These are phyloP conservation scores for Pipistrellus pipistrellus DNA, from an alignment of 2,797 vertebrate species.

Conservation along the genomic window DNA sequence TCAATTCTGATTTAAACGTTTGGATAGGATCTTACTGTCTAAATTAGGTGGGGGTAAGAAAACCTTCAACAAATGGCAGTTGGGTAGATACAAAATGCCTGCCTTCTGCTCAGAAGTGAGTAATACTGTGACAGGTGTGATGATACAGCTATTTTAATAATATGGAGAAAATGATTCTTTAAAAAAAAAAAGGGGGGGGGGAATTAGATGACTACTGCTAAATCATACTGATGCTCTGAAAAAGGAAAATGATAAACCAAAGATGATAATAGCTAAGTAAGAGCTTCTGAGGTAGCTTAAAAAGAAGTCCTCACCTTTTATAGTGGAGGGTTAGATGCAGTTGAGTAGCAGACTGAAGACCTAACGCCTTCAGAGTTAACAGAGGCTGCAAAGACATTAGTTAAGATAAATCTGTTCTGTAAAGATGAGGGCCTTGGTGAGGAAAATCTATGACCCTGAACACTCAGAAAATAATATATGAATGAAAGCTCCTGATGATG, in stretches of 20 bases:
- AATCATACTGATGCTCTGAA: background rate
- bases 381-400: background rate
- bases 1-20: background rate
- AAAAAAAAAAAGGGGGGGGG: background rate
- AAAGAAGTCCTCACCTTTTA: background rate
- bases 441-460: background rate
- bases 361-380: background rate
- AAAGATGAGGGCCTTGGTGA: background rate
- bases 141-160: background rate
- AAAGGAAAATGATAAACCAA: background rate
- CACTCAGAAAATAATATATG: background rate
- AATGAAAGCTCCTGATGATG: background rate
- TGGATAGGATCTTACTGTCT: background rate
- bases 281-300: background rate
- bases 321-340: background rate
- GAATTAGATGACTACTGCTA: background rate
- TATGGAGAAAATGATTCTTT: background rate
- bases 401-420: background rate
- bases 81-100: background rate
- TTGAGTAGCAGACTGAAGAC: background rate
- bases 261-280: background rate
- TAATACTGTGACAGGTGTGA: background rate
- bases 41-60: background rate
- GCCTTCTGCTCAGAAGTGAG: background rate
- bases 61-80: background rate